Evolutionary conservation across 1,140 invertebrate genomes (phyloP).

Genomic region (Drosophila pallidifrons): DNA sequence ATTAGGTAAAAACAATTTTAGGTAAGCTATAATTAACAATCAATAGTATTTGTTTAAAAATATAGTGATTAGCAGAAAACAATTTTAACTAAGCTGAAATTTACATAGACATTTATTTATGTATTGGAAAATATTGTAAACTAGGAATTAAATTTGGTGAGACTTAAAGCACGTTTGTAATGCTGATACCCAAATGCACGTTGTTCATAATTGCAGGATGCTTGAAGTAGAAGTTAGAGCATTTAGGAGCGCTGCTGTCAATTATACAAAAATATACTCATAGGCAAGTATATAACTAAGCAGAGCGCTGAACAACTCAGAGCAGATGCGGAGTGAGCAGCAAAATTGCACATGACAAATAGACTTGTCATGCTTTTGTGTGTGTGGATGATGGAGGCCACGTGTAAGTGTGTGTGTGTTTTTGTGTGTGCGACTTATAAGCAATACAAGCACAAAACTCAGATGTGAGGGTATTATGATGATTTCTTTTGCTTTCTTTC

Average conservation of each 20-base stretch:
- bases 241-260: slow-evolving; percentile 34
- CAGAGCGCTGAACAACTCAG: neutral
- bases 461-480: slow-evolving; percentile 14
- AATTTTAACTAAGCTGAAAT: no score
- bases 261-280: slow-evolving; percentile 45
- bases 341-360: slow-evolving; percentile 53
- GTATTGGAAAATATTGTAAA: no score
- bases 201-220: slow-evolving; percentile 7
- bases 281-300: slow-evolving; percentile 38
- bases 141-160: no score
- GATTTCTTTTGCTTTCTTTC: slow-evolving; percentile 26
- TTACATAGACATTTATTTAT: no score
- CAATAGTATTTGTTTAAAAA: no score
- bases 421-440: slow-evolving; percentile 35
- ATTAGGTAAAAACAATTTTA: no score
- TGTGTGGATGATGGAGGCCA: neutral
- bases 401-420: slow-evolving; percentile 16
- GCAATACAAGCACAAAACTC: slow-evolving; percentile 13
- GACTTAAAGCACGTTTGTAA: neutral
- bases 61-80: no score
- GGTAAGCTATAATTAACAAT: no score
- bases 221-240: slow-evolving; percentile 11
- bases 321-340: neutral
- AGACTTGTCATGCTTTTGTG: slow-evolving; percentile 63
- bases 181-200: neutral